Evolutionary conservation across 2,888 invertebrate species (phyloP), one percentile per base, ranked within the genome.

Genomic region (Lycocerus yunnanus): DNA sequence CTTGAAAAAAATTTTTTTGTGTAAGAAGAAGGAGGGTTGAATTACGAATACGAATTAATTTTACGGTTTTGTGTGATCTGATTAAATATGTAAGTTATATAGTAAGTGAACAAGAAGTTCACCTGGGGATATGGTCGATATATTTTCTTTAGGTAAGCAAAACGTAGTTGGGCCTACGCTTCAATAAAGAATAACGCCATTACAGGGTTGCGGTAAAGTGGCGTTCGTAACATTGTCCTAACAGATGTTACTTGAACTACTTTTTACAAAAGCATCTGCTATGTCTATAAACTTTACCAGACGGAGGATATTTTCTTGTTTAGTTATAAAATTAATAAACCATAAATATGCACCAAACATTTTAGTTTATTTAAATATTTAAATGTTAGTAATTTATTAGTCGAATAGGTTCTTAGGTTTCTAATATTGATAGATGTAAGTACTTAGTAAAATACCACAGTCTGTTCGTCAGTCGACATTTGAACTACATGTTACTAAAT

Each of bases 121-220:
- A 81, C 80, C 80, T 81, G 81, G 74, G 76, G 20, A 63, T 72
- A 77, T 67, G 80, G 79, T 80, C 80, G 80, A 79, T 79, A 80
- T 43, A 15, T 27, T 63, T 63, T 63, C 27, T 58, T 68, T 68
- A 71, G 18, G 65, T 59, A 76, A 65, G 73, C 71, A 69, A 43
- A 70, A 63, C 77, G 73, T 58, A 70, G 24, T 74, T 59, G 71
- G 71, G 71, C 76, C 72, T 73, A 77, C 75, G 74, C 78, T 74
- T 72, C 78, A 77, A 79, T 79, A 79, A 78, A 78, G 79, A 78
- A 78, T 79, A 78, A 77, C 74, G 77, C 76, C 73, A 77, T 78
- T 76, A 77, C 73, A 71, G 69, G 74, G 77, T 66, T 75, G 77
- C 77, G 75, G 77, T 77, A 77, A 73, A 77, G 77, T 75, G 77